phyloP scores from a whole-genome alignment of 2,888 invertebrate species.

The Brachyopa scutellaris region DNA sequence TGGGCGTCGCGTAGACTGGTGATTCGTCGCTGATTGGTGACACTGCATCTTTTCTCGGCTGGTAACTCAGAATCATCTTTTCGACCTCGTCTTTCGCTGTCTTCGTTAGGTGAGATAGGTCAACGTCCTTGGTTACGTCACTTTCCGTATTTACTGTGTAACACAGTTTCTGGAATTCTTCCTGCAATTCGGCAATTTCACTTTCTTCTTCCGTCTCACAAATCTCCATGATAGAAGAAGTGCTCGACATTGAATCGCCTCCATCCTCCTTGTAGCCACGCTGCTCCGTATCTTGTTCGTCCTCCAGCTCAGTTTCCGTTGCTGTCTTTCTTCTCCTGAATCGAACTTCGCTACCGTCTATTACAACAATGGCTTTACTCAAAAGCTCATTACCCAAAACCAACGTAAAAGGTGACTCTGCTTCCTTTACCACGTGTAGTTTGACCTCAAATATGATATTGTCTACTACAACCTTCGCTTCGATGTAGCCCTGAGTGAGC shows the following conservation, averaged over 20 bases:
- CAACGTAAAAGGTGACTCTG: background rate
- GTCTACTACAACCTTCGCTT: background rate
- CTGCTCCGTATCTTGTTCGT: background rate
- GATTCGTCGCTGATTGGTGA: background rate
- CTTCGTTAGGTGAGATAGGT: background rate
- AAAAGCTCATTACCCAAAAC: constrained; percentile 6
- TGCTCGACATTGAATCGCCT: background rate
- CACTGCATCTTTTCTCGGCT: background rate
- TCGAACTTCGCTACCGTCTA: background rate
- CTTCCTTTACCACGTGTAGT: constrained; percentile 11
- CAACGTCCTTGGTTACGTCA: background rate
- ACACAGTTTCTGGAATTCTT: background rate
- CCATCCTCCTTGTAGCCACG: background rate
- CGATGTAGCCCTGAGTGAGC: constrained; percentile 11
- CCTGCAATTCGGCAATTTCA: background rate
- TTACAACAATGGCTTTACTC: constrained; percentile 4
- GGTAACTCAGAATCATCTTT: background rate
- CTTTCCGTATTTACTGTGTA: background rate
- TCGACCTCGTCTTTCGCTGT: background rate
- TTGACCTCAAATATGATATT: background rate
- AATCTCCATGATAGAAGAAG: background rate
- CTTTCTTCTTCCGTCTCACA: constrained; percentile 3
- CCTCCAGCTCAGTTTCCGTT: background rate
- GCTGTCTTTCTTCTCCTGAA: background rate
- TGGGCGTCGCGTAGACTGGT: background rate